These are phyloP conservation scores for Procambarus clarkii DNA, from an alignment of 1,140 invertebrate genomes.

Conservation along the genomic window DNA sequence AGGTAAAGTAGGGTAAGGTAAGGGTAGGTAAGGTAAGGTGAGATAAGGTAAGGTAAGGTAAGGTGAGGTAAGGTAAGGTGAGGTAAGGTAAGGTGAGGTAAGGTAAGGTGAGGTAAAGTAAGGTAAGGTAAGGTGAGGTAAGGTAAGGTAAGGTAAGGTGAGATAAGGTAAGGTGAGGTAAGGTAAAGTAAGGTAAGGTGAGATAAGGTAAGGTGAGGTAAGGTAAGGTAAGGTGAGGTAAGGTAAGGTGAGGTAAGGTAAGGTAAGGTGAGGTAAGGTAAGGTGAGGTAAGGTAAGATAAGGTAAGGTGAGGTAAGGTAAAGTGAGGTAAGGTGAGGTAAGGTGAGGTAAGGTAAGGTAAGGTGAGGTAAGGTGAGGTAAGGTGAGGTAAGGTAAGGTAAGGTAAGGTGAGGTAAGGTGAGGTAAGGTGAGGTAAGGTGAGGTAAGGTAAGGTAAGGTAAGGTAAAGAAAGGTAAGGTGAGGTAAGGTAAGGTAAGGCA, in stretches of 20 bases:
- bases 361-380: background rate
- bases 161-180: conserved; percentile 20
- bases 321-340: background rate
- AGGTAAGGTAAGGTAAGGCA: too few relatives aligned
- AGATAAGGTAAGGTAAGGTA: conserved; percentile 15
- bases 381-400: background rate
- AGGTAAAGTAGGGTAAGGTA: background rate
- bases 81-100: conserved; percentile 19
- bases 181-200: background rate
- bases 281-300: background rate
- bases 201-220: conserved; percentile 17
- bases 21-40: conserved; percentile 6
- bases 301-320: background rate
- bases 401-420: background rate
- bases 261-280: background rate
- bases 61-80: conserved; percentile 24
- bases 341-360: background rate
- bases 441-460: background rate
- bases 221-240: conserved; percentile 27
- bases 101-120: conserved; percentile 8
- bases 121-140: conserved; percentile 33
- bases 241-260: conserved; percentile 10
- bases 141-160: conserved; percentile 22
- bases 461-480: background rate
- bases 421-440: conserved; percentile 8